Percentiles rank a stretch among this genome's conserved stretches.
Conservation (phyloP, 2,113 vertebrate species). For the Heterotis niloticus region DNA sequence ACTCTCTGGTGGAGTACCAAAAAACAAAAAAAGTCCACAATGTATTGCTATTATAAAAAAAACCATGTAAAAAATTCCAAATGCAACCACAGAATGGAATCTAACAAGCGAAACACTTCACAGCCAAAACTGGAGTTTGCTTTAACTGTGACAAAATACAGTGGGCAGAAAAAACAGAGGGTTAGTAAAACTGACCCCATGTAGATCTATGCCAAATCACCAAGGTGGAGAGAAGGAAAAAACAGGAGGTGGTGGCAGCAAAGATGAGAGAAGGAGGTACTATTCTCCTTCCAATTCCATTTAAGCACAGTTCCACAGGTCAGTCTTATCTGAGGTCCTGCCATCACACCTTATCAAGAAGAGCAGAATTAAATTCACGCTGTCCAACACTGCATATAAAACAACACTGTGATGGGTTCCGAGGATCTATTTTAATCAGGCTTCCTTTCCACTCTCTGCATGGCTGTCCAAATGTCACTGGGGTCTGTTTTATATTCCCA, state of each 20-base stretch:
- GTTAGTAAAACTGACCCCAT: slow-evolving; percentile 12
- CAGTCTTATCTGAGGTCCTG: background rate
- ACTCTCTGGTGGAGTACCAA: too few relatives aligned
- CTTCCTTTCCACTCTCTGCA: background rate
- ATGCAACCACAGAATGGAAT: slow-evolving; percentile 1
- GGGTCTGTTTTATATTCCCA: background rate
- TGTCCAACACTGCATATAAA: background rate
- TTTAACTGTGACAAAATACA: background rate
- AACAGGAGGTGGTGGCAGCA: background rate
- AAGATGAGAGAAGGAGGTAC: too few relatives aligned
- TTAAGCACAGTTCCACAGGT: background rate
- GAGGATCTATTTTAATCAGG: background rate
- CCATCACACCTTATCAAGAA: background rate
- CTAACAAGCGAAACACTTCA: background rate
- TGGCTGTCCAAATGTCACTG: slow-evolving; percentile 22
- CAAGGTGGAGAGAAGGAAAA: background rate
- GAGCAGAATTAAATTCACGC: background rate
- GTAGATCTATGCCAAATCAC: background rate
- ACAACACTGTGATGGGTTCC: background rate
- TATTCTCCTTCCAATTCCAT: background rate
- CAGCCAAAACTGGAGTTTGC: background rate
- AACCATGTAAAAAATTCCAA: too few relatives aligned
- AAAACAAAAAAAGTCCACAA: too few relatives aligned
- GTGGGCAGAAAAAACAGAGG: background rate
- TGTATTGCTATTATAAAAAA: background rate